Conservation (phyloP, 2,797 vertebrate species). For the Sus cebifrons region DNA sequence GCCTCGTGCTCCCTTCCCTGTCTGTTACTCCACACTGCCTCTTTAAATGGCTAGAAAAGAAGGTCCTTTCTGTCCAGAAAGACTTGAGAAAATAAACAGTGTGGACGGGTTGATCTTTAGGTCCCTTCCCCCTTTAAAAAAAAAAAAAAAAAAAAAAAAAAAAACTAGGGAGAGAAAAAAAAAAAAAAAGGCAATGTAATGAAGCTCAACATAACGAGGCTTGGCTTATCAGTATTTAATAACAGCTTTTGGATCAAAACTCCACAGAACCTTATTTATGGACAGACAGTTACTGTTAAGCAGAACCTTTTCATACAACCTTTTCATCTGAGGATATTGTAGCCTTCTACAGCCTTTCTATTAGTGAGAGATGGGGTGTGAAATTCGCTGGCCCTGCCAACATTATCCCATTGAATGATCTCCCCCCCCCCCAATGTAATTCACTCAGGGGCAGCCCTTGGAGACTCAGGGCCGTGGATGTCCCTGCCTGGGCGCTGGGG, state of each 20-base stretch:
- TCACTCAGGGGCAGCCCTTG: neutral
- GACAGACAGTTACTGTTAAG: constrained; percentile 82
- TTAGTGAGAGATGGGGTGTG: constrained; percentile 77
- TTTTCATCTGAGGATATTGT: constrained; percentile 84
- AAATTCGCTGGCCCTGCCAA: constrained; percentile 80
- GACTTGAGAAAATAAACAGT: constrained; percentile 79
- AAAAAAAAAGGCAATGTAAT: constrained; percentile 4
- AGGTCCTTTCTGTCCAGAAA: constrained; percentile 62
- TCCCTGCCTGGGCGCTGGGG: neutral
- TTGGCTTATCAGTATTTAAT: constrained; percentile 83
- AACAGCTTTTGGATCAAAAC: constrained; percentile 84
- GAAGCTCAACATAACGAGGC: constrained; percentile 55
- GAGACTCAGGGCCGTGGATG: neutral
- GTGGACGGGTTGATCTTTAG: constrained; percentile 58
- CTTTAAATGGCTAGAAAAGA: constrained; percentile 61
- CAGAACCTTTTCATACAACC: constrained; percentile 74
- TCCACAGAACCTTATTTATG: constrained; percentile 82
- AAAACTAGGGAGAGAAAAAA: neutral
- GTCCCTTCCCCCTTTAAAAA: constrained; percentile 39
- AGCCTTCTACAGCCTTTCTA: constrained; percentile 71
- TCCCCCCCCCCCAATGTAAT: constrained; percentile 49
- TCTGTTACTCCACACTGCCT: neutral
- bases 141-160: constrained; percentile 38
- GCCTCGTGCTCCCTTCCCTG: neutral
- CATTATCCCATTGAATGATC: constrained; percentile 73